Conservation (phyloP, 2,113 vertebrate species). For the Amphiprion ocellaris region DNA sequence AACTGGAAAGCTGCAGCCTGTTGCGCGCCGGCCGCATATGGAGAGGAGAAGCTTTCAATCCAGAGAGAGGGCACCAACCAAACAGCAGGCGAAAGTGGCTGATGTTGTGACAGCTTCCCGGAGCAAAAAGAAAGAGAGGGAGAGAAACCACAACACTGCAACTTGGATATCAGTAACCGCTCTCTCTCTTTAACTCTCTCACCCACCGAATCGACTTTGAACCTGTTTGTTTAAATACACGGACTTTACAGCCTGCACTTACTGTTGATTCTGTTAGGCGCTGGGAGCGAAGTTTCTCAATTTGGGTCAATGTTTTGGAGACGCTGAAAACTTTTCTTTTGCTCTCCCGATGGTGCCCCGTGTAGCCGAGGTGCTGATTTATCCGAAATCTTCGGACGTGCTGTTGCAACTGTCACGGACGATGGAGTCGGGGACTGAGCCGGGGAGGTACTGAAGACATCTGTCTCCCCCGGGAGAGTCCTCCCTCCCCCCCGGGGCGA, state of each 20-base stretch:
- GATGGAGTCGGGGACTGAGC: slow-evolving; percentile 82
- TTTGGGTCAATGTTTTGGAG: slow-evolving; percentile 35
- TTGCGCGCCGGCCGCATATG: slow-evolving; percentile 61
- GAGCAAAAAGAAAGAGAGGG: slow-evolving; percentile 61
- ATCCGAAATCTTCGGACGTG: slow-evolving; percentile 56
- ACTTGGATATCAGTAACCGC: slow-evolving; percentile 80
- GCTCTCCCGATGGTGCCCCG: slow-evolving; percentile 53
- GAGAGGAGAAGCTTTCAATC: slow-evolving; percentile 48
- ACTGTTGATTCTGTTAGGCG: slow-evolving; percentile 79
- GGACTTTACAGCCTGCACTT: slow-evolving; percentile 88
- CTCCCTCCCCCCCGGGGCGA: slow-evolving; percentile 83
- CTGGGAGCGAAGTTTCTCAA: slow-evolving; percentile 75
- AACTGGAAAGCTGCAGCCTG: slow-evolving; percentile 78
- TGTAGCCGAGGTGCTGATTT: slow-evolving; percentile 40
- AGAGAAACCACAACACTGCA: slow-evolving; percentile 82
- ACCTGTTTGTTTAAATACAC: slow-evolving; percentile 92
- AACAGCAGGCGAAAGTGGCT: slow-evolving; percentile 48
- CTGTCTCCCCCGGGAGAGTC: slow-evolving; percentile 80
- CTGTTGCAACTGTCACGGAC: slow-evolving; percentile 70
- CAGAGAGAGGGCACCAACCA: slow-evolving; percentile 47
- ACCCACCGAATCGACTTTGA: slow-evolving; percentile 84
- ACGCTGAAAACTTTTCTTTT: slow-evolving; percentile 32
- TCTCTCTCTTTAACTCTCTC: slow-evolving; percentile 69
- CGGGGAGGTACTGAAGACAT: slow-evolving; percentile 79
- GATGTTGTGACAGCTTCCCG: slow-evolving; percentile 77